Conservation (phyloP, 2,888 invertebrate genomes). For the Tetramorium bicarinatum region DNA sequence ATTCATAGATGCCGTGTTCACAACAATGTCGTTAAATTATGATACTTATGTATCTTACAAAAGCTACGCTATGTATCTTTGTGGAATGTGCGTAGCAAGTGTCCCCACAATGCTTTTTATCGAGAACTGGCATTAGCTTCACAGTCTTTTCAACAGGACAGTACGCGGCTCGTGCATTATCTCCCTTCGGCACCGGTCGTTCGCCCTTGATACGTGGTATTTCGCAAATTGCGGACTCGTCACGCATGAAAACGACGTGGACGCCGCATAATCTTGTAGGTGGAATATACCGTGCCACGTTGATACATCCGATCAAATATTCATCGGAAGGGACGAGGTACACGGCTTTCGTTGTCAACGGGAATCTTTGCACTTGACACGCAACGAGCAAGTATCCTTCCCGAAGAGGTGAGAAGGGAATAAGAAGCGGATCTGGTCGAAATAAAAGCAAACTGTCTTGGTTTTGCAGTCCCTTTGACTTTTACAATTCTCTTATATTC, state of each 20-base stretch:
- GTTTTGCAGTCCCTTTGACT: not conserved
- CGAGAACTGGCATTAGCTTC: conserved; percentile 29
- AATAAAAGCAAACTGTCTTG: not conserved
- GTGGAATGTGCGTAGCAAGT: conserved; percentile 22
- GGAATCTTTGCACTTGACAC: conserved; percentile 68
- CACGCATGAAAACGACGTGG: conserved; percentile 73
- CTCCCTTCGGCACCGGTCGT: conserved; percentile 61
- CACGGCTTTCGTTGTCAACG: conserved; percentile 73
- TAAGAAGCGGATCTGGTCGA: conserved; percentile 20
- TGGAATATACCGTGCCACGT: conserved; percentile 69
- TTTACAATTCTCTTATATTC: not conserved
- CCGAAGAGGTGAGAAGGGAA: conserved; percentile 13
- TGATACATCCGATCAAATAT: conserved; percentile 72
- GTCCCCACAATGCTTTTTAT: not conserved
- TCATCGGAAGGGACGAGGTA: conserved; percentile 68
- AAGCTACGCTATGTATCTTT: conserved; percentile 5
- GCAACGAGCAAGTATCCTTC: conserved; percentile 64
- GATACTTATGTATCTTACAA: not conserved
- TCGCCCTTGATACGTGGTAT: conserved; percentile 75
- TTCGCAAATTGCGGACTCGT: conserved; percentile 77
- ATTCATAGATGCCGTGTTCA: conserved; percentile 3
- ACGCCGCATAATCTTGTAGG: conserved; percentile 76
- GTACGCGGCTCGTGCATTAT: conserved; percentile 57
- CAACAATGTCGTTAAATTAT: conserved; percentile 13
- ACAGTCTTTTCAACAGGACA: conserved; percentile 12